A percentile compares a stretch with the other conserved stretches of the same genome.
These are phyloP conservation scores for Lasioglossum albipes DNA, from an alignment of 1,140 invertebrate genomes.

Conservation along the genomic window DNA sequence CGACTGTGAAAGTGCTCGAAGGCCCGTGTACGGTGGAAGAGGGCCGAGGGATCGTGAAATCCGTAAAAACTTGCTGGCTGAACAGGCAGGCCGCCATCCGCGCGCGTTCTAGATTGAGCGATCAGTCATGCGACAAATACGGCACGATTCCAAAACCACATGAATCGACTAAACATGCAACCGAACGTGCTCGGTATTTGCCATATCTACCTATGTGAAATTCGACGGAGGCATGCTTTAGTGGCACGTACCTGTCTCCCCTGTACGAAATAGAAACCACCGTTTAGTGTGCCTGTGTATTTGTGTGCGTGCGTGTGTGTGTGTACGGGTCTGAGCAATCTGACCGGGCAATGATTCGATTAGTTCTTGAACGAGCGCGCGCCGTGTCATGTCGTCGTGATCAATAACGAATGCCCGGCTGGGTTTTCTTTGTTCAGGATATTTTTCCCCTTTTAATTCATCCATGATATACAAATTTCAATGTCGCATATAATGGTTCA, in stretches of 20 bases:
- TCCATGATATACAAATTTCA: constrained; percentile 79
- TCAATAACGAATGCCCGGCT: constrained; percentile 42
- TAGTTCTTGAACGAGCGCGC: neutral
- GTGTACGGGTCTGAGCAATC: neutral
- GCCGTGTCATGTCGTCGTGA: neutral
- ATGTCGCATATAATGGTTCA: constrained; percentile 73
- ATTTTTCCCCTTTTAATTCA: constrained; percentile 75
- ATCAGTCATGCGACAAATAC: constrained; percentile 17
- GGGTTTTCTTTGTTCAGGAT: constrained; percentile 66
- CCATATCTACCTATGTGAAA: neutral
- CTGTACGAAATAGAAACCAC: neutral
- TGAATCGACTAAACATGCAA: constrained; percentile 27
- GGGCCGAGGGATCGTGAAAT: neutral
- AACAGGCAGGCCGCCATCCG: neutral
- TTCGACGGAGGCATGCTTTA: constrained; percentile 32
- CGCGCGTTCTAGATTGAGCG: neutral
- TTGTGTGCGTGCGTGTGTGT: too few relatives aligned
- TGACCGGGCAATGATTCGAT: neutral
- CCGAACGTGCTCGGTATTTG: neutral
- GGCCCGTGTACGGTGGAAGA: too few relatives aligned
- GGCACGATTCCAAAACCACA: neutral
- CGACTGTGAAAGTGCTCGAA: too few relatives aligned
- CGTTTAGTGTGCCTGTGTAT: neutral
- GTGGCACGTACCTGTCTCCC: constrained; percentile 33
- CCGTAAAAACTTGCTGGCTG: neutral